phyloP scores from a whole-genome alignment of 1,140 invertebrate species.

The Ctenoplectra terminalis region DNA sequence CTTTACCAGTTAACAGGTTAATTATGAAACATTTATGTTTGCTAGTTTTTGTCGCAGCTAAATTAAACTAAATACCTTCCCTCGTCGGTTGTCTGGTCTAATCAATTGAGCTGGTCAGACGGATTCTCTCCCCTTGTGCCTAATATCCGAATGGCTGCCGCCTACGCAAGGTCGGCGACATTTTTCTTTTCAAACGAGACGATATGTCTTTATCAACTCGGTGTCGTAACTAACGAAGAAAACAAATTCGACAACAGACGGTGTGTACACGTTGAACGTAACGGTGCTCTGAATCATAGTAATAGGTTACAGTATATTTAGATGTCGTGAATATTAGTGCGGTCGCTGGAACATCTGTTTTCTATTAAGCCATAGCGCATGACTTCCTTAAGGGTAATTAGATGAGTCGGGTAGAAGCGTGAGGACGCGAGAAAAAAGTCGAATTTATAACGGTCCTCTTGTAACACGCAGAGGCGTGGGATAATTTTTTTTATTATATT shows the following conservation, averaged over 20 bases:
- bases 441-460: too few relatives aligned
- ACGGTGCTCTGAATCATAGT: neutral
- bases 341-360: slow-evolving; percentile 24
- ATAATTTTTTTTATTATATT: too few relatives aligned
- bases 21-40: neutral
- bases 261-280: neutral
- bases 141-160: slow-evolving; percentile 14
- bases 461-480: too few relatives aligned
- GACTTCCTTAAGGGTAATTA: neutral
- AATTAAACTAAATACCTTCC: neutral
- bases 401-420: neutral
- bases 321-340: slow-evolving; percentile 15
- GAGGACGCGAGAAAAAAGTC: neutral
- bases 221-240: neutral
- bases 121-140: slow-evolving; percentile 3
- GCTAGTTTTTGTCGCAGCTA: neutral
- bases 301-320: neutral
- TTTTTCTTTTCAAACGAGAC: neutral
- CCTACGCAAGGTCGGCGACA: neutral
- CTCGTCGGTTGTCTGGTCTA: neutral
- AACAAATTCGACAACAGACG: neutral
- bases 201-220: slow-evolving; percentile 14
- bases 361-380: neutral
- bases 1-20: too few relatives aligned
- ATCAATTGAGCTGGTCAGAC: slow-evolving; percentile 22